Percentiles rank a stretch among this genome's conserved stretches.
Evolutionary conservation across 2,888 invertebrate species (phyloP).

Genomic region (Tromatobia lineatoria): DNA sequence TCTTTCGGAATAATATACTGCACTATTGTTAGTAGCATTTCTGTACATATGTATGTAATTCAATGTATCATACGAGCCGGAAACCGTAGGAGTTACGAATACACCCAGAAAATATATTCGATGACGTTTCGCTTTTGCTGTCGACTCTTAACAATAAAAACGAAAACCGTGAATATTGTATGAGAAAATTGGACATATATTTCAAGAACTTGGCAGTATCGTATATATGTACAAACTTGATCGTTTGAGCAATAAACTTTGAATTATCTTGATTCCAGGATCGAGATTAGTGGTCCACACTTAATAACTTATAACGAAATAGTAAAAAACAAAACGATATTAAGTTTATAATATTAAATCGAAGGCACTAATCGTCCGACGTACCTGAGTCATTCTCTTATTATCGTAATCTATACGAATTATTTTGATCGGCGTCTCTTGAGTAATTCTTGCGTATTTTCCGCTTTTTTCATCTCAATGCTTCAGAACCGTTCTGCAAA

Average conservation of each 20-base stretch:
- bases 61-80: constrained; percentile 60
- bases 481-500: constrained; percentile 67
- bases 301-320: constrained; percentile 27
- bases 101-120: constrained; percentile 48
- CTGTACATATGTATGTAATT: constrained; percentile 71
- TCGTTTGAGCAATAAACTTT: constrained; percentile 34
- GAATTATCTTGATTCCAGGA: constrained; percentile 28
- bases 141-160: constrained; percentile 16
- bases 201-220: constrained; percentile 47
- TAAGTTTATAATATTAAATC: not conserved
- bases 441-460: not conserved
- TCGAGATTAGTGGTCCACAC: constrained; percentile 56
- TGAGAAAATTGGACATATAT: constrained; percentile 50
- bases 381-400: constrained; percentile 48
- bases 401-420: constrained; percentile 46
- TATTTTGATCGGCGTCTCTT: not conserved
- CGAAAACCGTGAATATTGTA: constrained; percentile 6
- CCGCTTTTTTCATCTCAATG: constrained; percentile 41
- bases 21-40: constrained; percentile 63
- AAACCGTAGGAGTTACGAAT: constrained; percentile 58
- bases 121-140: constrained; percentile 8
- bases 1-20: constrained; percentile 19
- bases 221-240: constrained; percentile 37
- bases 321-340: constrained; percentile 29
- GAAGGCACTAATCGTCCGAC: not conserved